Conservation (phyloP, 2,888 invertebrate species). For the Prenolepis imparis region DNA sequence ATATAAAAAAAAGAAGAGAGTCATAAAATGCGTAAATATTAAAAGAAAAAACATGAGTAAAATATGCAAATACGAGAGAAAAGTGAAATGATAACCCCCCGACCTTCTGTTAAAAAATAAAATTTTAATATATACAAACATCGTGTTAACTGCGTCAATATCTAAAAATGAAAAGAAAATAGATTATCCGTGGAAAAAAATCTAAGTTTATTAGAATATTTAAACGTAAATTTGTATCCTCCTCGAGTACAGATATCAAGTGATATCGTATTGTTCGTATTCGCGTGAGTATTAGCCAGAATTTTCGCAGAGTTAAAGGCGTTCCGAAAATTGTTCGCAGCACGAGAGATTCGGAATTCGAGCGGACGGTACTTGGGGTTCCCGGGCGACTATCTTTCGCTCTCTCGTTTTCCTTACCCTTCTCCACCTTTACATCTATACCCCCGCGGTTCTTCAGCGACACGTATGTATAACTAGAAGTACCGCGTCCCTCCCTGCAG, state of each 20-base stretch:
- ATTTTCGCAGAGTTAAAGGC: conserved; percentile 40
- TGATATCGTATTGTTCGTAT: not conserved
- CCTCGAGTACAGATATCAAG: conserved; percentile 14
- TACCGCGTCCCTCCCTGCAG: conserved; percentile 69
- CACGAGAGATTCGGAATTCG: conserved; percentile 21
- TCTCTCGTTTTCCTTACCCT: not conserved
- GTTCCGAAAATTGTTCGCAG: conserved; percentile 29
- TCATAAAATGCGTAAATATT: not conserved
- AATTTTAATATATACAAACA: not conserved
- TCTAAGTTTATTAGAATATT: not conserved
- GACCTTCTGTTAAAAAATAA: conserved; percentile 9
- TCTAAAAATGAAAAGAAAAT: not conserved
- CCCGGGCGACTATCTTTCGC: conserved; percentile 45
- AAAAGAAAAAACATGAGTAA: not conserved
- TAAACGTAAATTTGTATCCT: conserved; percentile 18
- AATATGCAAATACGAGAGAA: not conserved
- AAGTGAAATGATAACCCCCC: not conserved
- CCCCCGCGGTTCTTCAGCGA: conserved; percentile 58
- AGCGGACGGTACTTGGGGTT: conserved; percentile 26
- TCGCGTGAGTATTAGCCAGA: conserved; percentile 24
- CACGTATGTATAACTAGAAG: conserved; percentile 72
- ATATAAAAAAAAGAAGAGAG: not conserved
- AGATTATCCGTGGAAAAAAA: not conserved
- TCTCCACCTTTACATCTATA: not conserved
- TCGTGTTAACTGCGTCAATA: not conserved